Percentiles rank a stretch among this genome's conserved stretches.
Conservation (phyloP, 2,888 invertebrate genomes). For the Periphyllus acericola region DNA sequence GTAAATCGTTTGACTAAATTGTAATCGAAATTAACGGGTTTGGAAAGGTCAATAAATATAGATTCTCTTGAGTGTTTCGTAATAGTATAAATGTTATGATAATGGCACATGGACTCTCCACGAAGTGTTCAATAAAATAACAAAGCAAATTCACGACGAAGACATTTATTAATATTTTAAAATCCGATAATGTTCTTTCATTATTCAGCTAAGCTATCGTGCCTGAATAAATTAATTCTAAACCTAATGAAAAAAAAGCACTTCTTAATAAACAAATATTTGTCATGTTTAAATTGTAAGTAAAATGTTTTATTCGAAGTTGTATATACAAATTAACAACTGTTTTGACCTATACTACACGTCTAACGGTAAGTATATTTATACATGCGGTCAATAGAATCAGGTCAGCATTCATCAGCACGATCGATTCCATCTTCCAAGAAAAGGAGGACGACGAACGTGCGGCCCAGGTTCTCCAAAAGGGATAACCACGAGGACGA, state of each 20-base stretch:
- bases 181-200: not conserved
- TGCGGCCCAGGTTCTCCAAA: no score
- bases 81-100: conserved; percentile 3
- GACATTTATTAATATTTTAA: conserved; percentile 2
- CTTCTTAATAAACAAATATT: no score
- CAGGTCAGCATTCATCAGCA: no score
- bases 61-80: not conserved
- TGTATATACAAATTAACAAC: no score
- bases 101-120: not conserved
- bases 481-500: no score
- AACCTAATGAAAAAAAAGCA: not conserved
- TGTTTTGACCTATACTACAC: no score
- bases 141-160: not conserved
- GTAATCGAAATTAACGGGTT: not conserved
- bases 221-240: not conserved
- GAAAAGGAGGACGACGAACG: no score
- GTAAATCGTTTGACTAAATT: not conserved
- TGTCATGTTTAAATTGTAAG: no score
- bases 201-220: not conserved
- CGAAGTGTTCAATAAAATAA: not conserved
- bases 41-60: not conserved
- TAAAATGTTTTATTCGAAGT: no score
- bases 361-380: no score
- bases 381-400: no score
- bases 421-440: no score